These are phyloP conservation scores for Xyrauchen texanus DNA, from an alignment of 2,113 vertebrate genomes.

Conservation along the genomic window DNA sequence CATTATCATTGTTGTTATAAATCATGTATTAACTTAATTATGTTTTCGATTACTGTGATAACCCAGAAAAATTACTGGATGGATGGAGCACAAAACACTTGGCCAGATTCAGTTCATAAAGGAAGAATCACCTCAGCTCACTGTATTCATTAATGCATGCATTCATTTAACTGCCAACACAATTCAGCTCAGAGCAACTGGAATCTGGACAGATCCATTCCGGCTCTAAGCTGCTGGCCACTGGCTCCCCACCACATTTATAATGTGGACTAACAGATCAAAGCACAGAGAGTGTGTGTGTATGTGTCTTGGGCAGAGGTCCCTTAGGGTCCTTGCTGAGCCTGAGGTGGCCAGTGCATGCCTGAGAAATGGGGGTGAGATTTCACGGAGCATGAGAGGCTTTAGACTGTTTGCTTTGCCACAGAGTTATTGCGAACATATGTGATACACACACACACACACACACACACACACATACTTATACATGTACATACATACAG, in stretches of 20 bases:
- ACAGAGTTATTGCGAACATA: slow-evolving; percentile 58
- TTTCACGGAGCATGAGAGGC: slow-evolving; percentile 53
- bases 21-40: slow-evolving; percentile 23
- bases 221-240: slow-evolving; percentile 30
- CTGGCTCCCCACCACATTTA: slow-evolving; percentile 37
- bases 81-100: slow-evolving; percentile 8
- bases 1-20: slow-evolving; percentile 33
- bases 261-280: slow-evolving; percentile 38
- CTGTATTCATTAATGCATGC: slow-evolving; percentile 17
- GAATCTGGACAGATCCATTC: slow-evolving; percentile 33
- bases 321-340: slow-evolving; percentile 43
- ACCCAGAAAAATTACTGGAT: not conserved
- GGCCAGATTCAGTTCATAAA: slow-evolving; percentile 29
- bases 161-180: slow-evolving; percentile 30
- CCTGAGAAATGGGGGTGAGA: slow-evolving; percentile 53
- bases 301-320: slow-evolving; percentile 25
- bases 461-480: too few relatives aligned
- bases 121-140: slow-evolving; percentile 27
- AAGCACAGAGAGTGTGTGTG: slow-evolving; percentile 38
- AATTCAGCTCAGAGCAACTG: slow-evolving; percentile 33
- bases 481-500: not conserved
- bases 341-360: slow-evolving; percentile 52
- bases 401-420: slow-evolving; percentile 56
- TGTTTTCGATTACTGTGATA: not conserved
- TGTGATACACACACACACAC: slow-evolving; percentile 43